Evolutionary conservation across 2,797 vertebrate genomes (phyloP), one percentile per base, ranked within the genome.

Genomic region (Leptodactylus fallax): DNA sequence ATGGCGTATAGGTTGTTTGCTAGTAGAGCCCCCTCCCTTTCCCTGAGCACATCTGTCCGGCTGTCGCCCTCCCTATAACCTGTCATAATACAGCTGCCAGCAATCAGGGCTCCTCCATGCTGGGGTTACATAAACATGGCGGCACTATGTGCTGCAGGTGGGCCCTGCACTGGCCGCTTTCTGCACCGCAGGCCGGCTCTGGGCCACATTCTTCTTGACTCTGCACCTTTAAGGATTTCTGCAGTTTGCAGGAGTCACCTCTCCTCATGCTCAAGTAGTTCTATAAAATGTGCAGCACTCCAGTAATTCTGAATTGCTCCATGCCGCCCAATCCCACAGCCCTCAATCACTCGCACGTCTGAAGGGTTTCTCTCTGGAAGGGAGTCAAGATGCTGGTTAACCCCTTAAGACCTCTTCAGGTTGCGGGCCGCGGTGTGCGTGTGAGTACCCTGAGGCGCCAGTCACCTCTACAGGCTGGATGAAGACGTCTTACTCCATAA

Each of bases 251-350:
- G 16, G 36, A 83, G 81, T 79, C 80, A 16, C 80, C 85, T 86
- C 78, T 85, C 90, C 91, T 67, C 36, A 36, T 36, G 36, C 36
- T 36, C 36, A 36, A 36, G 36, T 36, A 4, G 2, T 36, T 36
- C 36, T 36, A 36, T 36, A 36, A 60, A 91, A 81, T 72, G 23
- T 80, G 82, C 88, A 78, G 90, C 91, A 90, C 91, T 93, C 89
- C 90, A 89, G 91, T 85, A 90, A 84, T 87, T 92, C 83, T 91
- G 90, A 92, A 92, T 93, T 90, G 91, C 90, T 91, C 80, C 90
- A 86, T 81, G 11, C 86, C 74, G 36, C 36, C 88, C 79, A 89
- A 90, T 88, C 89, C 53, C 89, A 90, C 89, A 90, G 65, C 0
- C 53, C 87, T 87, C 51, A 16, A 88, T 87, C 90, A 79, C 91